A percentile compares a stretch with the other conserved stretches of the same genome.
These are phyloP conservation scores for Holacanthella duospinosa DNA, from an alignment of 2,888 invertebrate genomes.

Conservation along the genomic window DNA sequence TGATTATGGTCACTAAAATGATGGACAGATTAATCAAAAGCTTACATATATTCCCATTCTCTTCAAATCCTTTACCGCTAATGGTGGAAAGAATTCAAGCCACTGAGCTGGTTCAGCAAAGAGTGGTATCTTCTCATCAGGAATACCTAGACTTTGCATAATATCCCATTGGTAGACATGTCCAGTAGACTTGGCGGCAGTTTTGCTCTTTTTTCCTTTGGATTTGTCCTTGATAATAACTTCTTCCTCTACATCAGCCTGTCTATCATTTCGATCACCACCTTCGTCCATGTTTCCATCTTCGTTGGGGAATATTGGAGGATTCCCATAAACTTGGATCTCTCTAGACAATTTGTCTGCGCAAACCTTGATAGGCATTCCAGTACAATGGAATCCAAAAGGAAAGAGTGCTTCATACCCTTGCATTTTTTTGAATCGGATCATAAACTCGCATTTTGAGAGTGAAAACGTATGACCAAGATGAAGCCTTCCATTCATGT, in stretches of 20 bases:
- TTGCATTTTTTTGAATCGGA: slow-evolving; percentile 13
- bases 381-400: slow-evolving; percentile 97
- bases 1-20: background rate
- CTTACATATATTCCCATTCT: slow-evolving; percentile 81
- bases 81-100: slow-evolving; percentile 94
- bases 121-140: slow-evolving; percentile 79
- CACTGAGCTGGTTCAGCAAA: slow-evolving; percentile 87
- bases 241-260: slow-evolving; percentile 49
- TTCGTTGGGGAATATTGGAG: slow-evolving; percentile 69
- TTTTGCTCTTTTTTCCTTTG: slow-evolving; percentile 93
- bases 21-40: slow-evolving; percentile 8
- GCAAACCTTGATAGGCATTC: slow-evolving; percentile 99
- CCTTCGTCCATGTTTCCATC: slow-evolving; percentile 41
- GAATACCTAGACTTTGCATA: slow-evolving; percentile 82
- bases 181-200: slow-evolving; percentile 74
- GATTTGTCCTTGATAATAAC: slow-evolving; percentile 61
- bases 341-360: slow-evolving; percentile 94
- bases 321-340: slow-evolving; percentile 80
- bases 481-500: slow-evolving; percentile 98
- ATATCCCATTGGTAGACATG: slow-evolving; percentile 98
- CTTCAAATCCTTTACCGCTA: slow-evolving; percentile 73
- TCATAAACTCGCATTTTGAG: slow-evolving; percentile 73
- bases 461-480: slow-evolving; percentile 94
- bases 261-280: slow-evolving; percentile 42
- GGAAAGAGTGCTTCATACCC: slow-evolving; percentile 89